Evolutionary conservation across 2,113 vertebrate species (phyloP).

Genomic region (Pica pica): DNA sequence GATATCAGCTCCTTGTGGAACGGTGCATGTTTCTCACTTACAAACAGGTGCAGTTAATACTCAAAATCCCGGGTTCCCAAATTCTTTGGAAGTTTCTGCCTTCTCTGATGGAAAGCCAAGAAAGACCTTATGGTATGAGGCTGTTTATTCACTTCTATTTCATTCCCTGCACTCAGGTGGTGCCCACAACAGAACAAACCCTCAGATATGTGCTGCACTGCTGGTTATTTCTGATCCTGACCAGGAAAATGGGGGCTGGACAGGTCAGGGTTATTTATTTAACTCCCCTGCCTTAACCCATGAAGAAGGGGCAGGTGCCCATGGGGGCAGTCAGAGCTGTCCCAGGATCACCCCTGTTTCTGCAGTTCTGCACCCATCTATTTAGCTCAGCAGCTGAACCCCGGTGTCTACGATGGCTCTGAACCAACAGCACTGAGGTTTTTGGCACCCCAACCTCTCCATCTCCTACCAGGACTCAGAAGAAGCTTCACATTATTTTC

Average conservation of each 20-base stretch:
- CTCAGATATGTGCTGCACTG: neutral
- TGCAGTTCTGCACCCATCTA: neutral
- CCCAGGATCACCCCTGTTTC: neutral
- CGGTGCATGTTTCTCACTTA: constrained; percentile 29
- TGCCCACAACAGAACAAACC: neutral
- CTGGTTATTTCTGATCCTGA: neutral
- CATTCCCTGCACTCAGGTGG: constrained; percentile 9
- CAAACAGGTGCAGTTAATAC: constrained; percentile 57
- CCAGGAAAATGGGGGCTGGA: neutral
- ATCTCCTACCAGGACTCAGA: neutral
- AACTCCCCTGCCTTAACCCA: neutral
- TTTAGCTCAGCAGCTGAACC: neutral
- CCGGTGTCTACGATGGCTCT: neutral
- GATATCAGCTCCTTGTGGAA: constrained; percentile 54
- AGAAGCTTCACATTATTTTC: neutral
- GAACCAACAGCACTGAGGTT: neutral
- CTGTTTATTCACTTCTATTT: constrained; percentile 39
- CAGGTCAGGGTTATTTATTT: neutral
- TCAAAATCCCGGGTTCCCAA: constrained; percentile 39
- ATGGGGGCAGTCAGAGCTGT: neutral
- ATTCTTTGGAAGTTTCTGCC: constrained; percentile 49
- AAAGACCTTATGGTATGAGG: constrained; percentile 46
- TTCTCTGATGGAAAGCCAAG: constrained; percentile 63
- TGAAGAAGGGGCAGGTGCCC: neutral
- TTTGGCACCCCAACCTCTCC: neutral